Conservation (phyloP, 2,888 invertebrate genomes). For the Panzeria rudis region DNA sequence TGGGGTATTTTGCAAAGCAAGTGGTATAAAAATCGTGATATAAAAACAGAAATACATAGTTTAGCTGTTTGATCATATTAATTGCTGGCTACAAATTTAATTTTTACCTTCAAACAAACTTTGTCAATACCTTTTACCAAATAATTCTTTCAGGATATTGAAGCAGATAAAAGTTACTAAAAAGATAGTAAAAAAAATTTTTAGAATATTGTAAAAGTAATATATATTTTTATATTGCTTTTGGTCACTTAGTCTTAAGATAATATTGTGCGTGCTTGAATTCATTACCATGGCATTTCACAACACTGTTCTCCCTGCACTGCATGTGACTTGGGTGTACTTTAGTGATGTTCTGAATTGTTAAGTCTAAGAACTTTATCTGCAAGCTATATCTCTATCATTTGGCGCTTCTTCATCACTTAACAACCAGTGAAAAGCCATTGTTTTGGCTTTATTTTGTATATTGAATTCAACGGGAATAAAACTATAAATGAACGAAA, state of each 20-base stretch:
- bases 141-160: too few species aligned
- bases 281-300: not conserved
- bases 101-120: too few species aligned
- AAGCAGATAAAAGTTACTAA: too few species aligned
- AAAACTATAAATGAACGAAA: not conserved
- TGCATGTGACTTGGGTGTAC: not conserved
- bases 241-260: not conserved
- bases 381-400: not conserved
- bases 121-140: not conserved
- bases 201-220: not conserved
- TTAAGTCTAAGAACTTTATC: not conserved
- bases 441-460: not conserved
- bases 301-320: not conserved
- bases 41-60: too few species aligned
- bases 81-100: too few species aligned
- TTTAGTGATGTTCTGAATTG: not conserved
- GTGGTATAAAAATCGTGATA: too few species aligned
- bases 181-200: not conserved
- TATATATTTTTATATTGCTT: not conserved
- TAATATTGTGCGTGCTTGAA: constrained; percentile 1
- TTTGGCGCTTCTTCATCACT: not conserved
- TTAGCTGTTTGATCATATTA: too few species aligned
- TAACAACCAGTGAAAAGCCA: not conserved
- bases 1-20: too few species aligned
- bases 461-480: not conserved